Base-by-base conservation (phyloP, 2,888 invertebrate genomes). In the Alviniconcha strummeri region DNA sequence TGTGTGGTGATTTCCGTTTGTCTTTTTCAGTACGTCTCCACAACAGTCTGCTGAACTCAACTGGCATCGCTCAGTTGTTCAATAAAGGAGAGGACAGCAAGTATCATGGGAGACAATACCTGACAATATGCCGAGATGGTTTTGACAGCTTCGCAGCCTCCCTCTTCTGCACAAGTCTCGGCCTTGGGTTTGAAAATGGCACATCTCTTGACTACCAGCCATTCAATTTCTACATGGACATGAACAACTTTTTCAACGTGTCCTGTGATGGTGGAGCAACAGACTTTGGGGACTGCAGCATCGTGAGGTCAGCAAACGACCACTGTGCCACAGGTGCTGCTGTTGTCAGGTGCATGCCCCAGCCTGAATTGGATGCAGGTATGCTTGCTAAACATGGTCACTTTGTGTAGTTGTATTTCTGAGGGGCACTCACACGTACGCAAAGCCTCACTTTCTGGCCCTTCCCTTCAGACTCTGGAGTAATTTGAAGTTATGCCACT, bases 11-110 rank as follows among this genome's bases (percentile, higher is more conserved):
- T 36, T 36, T 17, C 8, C 71, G 1, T 71, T 17, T 71, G 7
- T 52, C 13, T 7, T 52, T 57, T 80, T 19, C 69, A 80, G 80
- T 69, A 4, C 80, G 19, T 69, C 69, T 80, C 5, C 80, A 80
- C 80, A 80, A 80, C 56, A 55, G 67, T n/a, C n/a, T 80, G n/a
- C 52, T 55, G 15, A 80, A 80, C 56, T 67, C 80, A 11, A 80
- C 80, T 7, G 80, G 80, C n/a, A 19, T 80, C 11, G n/a, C 69
- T 13, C 69, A 17, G 8, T 1, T 80, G 1, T 4, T 67, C 55
- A 69, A 55, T 15, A 15, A 36, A 17, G 13, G 17, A 5, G 13
- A 55, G 7, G 11, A 17, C 11, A 4, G n/a, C 55, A 69, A 55
- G n/a, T 52, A 69, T 11, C 60, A 64, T 15, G 13, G 57, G 5